Evolutionary conservation across 2,113 vertebrate species (phyloP).

Genomic region (Trichechus manatus): DNA sequence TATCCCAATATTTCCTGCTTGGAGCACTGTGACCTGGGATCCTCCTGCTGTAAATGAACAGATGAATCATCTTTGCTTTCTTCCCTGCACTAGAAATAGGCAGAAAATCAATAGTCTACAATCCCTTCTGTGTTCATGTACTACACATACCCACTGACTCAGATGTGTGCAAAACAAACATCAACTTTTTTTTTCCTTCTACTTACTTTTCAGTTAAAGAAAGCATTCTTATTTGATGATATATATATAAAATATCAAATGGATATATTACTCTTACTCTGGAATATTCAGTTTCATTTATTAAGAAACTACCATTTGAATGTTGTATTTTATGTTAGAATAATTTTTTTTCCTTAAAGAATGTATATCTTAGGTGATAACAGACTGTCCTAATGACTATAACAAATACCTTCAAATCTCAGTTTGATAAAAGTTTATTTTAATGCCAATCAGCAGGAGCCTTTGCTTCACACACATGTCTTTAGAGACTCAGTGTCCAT

Average conservation of each 20-base stretch:
- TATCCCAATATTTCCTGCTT: background rate
- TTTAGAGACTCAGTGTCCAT: background rate
- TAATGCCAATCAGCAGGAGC: background rate
- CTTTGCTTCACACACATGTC: background rate
- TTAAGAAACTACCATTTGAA: background rate
- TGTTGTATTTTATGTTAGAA: background rate
- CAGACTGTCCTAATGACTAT: background rate
- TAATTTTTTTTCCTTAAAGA: background rate
- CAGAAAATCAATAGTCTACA: background rate
- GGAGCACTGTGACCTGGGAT: background rate
- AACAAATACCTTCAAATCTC: background rate
- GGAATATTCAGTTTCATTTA: background rate
- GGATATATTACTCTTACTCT: background rate
- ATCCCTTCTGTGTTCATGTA: background rate
- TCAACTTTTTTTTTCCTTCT: background rate
- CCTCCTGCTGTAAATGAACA: background rate
- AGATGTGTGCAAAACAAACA: background rate
- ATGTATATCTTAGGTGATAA: background rate
- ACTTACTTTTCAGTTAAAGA: background rate
- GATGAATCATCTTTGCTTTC: background rate
- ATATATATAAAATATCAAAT: background rate
- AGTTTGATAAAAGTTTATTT: background rate
- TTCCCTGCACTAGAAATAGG: background rate
- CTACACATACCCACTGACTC: background rate
- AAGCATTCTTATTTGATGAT: background rate